A percentile compares a stretch with the other conserved stretches of the same genome.
phyloP scores from a whole-genome alignment of 2,797 vertebrate species.

The Macropus fuliginosus region DNA sequence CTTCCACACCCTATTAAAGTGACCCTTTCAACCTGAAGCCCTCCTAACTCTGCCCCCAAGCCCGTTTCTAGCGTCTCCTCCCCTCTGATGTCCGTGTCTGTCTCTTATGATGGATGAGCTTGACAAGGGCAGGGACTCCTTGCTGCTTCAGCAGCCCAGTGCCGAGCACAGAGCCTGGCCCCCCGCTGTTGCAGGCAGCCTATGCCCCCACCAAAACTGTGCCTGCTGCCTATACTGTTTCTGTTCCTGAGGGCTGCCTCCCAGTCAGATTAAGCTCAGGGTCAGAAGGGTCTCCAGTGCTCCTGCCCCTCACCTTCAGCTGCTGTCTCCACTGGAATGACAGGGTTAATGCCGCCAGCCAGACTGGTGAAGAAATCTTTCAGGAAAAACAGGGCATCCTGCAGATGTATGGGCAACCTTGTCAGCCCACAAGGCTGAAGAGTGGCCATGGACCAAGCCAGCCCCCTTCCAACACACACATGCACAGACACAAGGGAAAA shows the following conservation, averaged over 20 bases:
- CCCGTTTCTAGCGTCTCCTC: too few relatives aligned
- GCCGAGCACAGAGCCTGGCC: too few relatives aligned
- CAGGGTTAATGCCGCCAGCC: constrained; percentile 90
- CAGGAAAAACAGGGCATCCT: constrained; percentile 95
- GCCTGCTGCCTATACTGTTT: too few relatives aligned
- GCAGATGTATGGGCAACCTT: background rate
- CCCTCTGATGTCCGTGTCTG: accelerated
- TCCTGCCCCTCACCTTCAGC: constrained; percentile 86
- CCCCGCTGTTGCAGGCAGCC: too few relatives aligned
- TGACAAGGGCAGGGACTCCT: background rate
- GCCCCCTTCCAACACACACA: background rate
- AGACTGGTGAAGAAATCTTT: constrained; percentile 94
- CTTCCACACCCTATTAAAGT: background rate
- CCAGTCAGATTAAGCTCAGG: background rate
- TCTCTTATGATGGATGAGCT: background rate
- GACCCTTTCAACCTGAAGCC: background rate
- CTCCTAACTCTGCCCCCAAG: background rate
- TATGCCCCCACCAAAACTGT: too few relatives aligned
- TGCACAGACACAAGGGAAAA: too few relatives aligned
- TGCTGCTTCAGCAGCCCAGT: background rate
- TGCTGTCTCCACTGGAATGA: constrained; percentile 88
- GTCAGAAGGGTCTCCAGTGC: background rate
- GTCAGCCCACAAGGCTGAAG: background rate
- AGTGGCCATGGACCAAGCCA: background rate
- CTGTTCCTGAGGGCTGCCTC: background rate